Percentiles rank a stretch among this genome's conserved stretches.
Conservation (phyloP, 23 tunicate genomes). For the Corella eumyota region DNA sequence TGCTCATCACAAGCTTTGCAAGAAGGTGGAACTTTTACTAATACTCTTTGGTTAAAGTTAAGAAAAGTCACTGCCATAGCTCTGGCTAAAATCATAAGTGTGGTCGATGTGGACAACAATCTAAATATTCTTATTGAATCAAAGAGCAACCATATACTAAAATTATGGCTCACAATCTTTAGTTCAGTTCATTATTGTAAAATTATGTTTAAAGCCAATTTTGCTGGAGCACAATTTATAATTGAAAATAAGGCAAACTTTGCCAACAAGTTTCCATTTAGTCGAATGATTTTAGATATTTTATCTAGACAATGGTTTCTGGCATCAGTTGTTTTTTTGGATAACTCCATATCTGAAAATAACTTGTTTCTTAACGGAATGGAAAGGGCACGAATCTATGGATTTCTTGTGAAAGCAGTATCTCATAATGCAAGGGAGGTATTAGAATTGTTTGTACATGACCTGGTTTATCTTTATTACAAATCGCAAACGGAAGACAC, state of each 20-base stretch:
- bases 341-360: too few species aligned
- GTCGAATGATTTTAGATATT: neutral
- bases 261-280: conserved; percentile 1
- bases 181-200: neutral
- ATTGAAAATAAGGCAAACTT: neutral
- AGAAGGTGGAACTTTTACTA: conserved; percentile 43
- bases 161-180: neutral
- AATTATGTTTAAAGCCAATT: neutral
- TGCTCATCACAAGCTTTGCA: conserved; percentile 17
- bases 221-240: neutral
- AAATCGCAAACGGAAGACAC: conserved; percentile 1
- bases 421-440: too few species aligned
- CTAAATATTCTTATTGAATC: conserved; percentile 9
- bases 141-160: neutral
- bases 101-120: conserved; percentile 26
- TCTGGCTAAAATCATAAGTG: conserved; percentile 31
- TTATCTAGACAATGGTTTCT: too few species aligned
- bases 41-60: conserved; percentile 42
- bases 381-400: too few species aligned
- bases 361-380: too few species aligned
- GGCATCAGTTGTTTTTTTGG: too few species aligned
- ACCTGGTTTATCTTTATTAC: too few species aligned
- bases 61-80: conserved; percentile 4
- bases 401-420: too few species aligned
- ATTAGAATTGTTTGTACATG: too few species aligned